Evolutionary conservation across 2,797 vertebrate genomes (phyloP).

Genomic region (Diplodus puntazzo): DNA sequence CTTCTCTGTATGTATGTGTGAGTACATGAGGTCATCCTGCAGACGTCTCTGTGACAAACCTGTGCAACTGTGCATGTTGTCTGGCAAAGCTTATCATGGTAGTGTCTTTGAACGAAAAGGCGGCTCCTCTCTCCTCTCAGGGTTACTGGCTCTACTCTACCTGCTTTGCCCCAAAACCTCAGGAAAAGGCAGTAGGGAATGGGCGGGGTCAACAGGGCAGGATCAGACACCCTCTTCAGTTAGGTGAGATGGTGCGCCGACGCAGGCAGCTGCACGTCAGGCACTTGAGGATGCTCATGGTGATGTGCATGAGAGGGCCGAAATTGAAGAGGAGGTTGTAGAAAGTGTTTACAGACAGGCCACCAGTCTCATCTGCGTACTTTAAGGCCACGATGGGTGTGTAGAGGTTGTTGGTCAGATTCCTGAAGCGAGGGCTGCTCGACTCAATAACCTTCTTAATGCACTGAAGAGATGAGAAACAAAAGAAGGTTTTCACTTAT

Average conservation of each 20-base stretch:
- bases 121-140: constrained; percentile 22
- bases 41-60: constrained; percentile 55
- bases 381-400: constrained; percentile 90
- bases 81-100: constrained; percentile 74
- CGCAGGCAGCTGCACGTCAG: constrained; percentile 91
- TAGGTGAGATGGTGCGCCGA: constrained; percentile 84
- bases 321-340: constrained; percentile 92
- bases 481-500: constrained; percentile 16
- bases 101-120: constrained; percentile 63
- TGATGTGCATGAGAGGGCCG: constrained; percentile 88
- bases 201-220: constrained; percentile 24
- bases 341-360: constrained; percentile 88
- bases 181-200: constrained; percentile 32
- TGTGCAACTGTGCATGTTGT: constrained; percentile 78
- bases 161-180: constrained; percentile 50
- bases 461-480: constrained; percentile 78
- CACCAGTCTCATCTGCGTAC: constrained; percentile 90
- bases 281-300: constrained; percentile 88
- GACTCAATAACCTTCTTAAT: constrained; percentile 90
- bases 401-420: constrained; percentile 92
- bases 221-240: constrained; percentile 71
- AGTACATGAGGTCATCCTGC: constrained; percentile 57
- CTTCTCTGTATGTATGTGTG: constrained; percentile 13
- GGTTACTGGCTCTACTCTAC: constrained; percentile 65
- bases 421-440: constrained; percentile 88